phyloP scores from a whole-genome alignment of 2,888 invertebrate species.

The Philereme transversata region DNA sequence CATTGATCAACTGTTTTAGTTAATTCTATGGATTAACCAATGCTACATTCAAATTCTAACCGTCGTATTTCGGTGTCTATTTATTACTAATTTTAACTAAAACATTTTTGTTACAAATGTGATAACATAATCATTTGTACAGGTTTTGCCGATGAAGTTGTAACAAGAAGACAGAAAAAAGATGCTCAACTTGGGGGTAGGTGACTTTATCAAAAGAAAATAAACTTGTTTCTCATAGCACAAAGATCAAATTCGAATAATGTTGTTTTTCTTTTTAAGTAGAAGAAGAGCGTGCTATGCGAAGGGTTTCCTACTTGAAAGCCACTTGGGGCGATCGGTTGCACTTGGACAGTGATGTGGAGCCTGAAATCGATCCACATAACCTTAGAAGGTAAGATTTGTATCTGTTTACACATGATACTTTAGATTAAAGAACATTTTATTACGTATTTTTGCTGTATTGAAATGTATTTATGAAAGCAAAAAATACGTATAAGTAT shows the following conservation, averaged over 20 bases:
- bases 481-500: background rate
- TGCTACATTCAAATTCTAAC: slow-evolving; percentile 14
- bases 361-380: slow-evolving; percentile 85
- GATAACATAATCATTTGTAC: slow-evolving; percentile 34
- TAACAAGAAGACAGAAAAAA: slow-evolving; percentile 80
- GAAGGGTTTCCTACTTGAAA: slow-evolving; percentile 96
- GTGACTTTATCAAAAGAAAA: slow-evolving; percentile 33
- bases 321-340: slow-evolving; percentile 93
- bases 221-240: background rate
- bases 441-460: slow-evolving; percentile 8
- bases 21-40: background rate
- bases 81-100: slow-evolving; percentile 14
- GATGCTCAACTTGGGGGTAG: slow-evolving; percentile 81
- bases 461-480: background rate
- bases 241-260: slow-evolving; percentile 4
- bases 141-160: slow-evolving; percentile 82
- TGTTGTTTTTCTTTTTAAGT: slow-evolving; percentile 67
- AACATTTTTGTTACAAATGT: background rate
- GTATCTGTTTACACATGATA: background rate
- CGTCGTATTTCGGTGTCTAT: slow-evolving; percentile 19
- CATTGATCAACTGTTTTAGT: background rate
- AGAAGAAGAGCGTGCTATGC: slow-evolving; percentile 93
- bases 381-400: slow-evolving; percentile 85
- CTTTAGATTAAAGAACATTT: background rate
- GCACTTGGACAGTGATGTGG: slow-evolving; percentile 88